Evolutionary conservation across 2,113 vertebrate genomes (phyloP).

Genomic region (Morphnarchus princeps): DNA sequence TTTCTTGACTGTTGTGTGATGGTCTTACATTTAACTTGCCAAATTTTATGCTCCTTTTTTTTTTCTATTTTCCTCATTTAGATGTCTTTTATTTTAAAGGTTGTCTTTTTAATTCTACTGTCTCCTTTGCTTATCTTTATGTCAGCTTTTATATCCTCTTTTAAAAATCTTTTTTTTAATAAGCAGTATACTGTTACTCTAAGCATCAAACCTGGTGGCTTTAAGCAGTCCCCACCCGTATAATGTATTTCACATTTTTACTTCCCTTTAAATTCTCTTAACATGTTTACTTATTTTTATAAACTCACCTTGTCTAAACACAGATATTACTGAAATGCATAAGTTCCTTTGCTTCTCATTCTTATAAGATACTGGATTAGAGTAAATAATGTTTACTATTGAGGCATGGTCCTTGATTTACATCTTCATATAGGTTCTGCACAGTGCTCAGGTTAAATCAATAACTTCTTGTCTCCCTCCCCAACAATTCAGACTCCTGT

Average conservation of each 20-base stretch:
- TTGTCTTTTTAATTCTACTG: background rate
- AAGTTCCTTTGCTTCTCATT: background rate
- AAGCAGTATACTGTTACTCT: background rate
- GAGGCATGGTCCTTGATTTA: background rate
- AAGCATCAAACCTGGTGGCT: background rate
- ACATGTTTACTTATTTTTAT: background rate
- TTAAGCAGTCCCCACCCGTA: background rate
- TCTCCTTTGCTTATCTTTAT: background rate
- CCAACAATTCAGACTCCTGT: background rate
- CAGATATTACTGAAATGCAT: background rate
- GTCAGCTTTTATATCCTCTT: background rate
- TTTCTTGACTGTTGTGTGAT: background rate
- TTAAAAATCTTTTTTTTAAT: background rate
- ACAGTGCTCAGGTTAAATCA: background rate
- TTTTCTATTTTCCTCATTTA: background rate
- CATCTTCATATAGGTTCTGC: background rate
- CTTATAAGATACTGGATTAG: background rate
- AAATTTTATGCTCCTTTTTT: background rate
- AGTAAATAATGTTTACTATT: background rate
- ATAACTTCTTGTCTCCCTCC: background rate
- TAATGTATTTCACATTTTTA: background rate
- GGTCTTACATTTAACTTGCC: background rate
- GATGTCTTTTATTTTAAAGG: fast-evolving
- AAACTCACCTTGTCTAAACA: background rate
- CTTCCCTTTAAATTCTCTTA: background rate